Conservation (phyloP, 92 coral and sea anemone species). For the Heteractis magnifica region DNA sequence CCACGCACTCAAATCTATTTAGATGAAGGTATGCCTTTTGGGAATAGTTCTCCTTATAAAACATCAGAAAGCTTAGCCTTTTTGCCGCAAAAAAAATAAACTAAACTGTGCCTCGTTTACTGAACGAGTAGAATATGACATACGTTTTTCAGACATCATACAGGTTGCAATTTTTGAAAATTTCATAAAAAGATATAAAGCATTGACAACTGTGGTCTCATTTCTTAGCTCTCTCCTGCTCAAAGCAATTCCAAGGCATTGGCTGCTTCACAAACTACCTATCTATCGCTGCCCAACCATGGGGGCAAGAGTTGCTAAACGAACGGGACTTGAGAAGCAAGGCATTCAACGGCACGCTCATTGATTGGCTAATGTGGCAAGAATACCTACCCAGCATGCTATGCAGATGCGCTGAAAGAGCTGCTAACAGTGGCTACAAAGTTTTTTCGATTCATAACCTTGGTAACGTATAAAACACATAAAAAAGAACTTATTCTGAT, state of each 20-base stretch:
- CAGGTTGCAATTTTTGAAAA: no score
- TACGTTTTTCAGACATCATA: no score
- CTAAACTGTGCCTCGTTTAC: no score
- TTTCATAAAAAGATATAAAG: neutral
- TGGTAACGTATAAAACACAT: neutral
- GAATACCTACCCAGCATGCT: constrained; percentile 26
- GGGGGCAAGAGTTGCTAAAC: constrained; percentile 3
- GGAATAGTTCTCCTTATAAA: no score
- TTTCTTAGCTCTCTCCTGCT: constrained; percentile 13
- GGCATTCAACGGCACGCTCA: constrained; percentile 19
- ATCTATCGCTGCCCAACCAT: neutral
- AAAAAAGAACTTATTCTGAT: no score
- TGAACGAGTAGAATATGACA: no score
- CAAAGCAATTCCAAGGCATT: constrained; percentile 8
- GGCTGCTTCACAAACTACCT: constrained; percentile 18
- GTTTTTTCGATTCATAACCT: constrained; percentile 8
- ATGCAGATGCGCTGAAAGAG: constrained; percentile 27
- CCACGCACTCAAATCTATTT: no score
- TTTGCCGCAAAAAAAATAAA: no score
- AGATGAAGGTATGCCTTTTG: no score
- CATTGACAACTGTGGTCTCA: neutral
- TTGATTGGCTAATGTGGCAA: constrained; percentile 24
- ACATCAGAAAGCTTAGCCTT: no score
- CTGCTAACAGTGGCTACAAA: constrained; percentile 1
- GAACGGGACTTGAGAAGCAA: constrained; percentile 17